Evolutionary conservation across 2,888 invertebrate species (phyloP).

Genomic region (Xanthia togata): DNA sequence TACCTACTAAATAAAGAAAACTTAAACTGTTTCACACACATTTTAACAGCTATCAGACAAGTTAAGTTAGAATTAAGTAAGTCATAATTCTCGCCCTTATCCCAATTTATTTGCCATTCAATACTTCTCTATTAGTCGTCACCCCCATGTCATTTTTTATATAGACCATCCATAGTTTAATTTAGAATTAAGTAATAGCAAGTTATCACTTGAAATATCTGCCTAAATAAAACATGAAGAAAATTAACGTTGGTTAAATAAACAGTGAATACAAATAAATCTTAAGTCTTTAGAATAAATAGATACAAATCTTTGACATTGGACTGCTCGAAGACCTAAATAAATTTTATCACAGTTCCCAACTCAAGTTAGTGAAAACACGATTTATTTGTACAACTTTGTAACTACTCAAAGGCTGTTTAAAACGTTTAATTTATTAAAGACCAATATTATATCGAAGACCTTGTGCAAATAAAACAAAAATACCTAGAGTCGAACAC

Average conservation of each 20-base stretch:
- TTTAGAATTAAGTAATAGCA: background rate
- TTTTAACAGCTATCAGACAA: background rate
- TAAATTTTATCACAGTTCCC: slow-evolving; percentile 3
- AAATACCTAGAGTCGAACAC: background rate
- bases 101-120: background rate
- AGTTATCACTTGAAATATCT: slow-evolving; percentile 7
- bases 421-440: slow-evolving; percentile 39
- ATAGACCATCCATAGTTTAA: background rate
- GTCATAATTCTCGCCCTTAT: background rate
- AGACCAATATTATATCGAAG: slow-evolving; percentile 14
- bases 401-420: slow-evolving; percentile 3
- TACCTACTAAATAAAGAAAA: background rate
- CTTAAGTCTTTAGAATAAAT: background rate
- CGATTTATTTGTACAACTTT: slow-evolving; percentile 34
- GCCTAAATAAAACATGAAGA: background rate
- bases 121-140: background rate
- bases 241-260: background rate
- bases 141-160: background rate
- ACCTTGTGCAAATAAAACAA: slow-evolving; percentile 18
- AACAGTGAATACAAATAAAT: background rate
- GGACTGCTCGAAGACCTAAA: slow-evolving; percentile 11
- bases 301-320: slow-evolving; percentile 11
- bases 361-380: slow-evolving; percentile 21
- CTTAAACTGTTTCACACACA: too few species aligned
- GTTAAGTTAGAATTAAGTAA: slow-evolving; percentile 1